Base-by-base conservation (phyloP, 92 coral and sea anemone genomes). In the Epizoanthus ramosus region DNA sequence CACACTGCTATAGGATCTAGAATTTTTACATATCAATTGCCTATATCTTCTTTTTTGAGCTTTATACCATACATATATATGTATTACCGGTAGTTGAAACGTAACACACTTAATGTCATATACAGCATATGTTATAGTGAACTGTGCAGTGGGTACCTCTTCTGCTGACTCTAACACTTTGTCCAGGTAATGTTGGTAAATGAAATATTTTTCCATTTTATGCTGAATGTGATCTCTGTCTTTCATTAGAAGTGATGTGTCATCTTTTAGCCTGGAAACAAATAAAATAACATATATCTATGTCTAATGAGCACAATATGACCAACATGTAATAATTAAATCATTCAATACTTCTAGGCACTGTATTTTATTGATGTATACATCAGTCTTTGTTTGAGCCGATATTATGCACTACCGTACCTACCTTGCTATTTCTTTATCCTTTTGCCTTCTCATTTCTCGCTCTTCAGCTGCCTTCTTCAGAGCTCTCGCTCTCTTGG, bases 391-490 rank as follows among this genome's bases (percentile, higher is more conserved):
- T 14, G 37, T 19, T 15, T 2, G 33, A 52, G 21, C 37, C 39
- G 31, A 57, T 53, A n/a, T n/a, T n/a, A n/a, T n/a, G n/a, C n/a
- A n/a, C n/a, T n/a, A n/a, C n/a, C n/a, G n/a, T 4, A 74, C 10
- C 15, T 53, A 96, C 99, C 99, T 91, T 77, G 92, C 97, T 60
- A 96, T 96, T 86, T 96, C 99, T 57, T 95, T 90, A 83, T 96
- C 99, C 63, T 96, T 96, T 73, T 95, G 89, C 75, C 99, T 90
- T 33, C 95, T 90, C 99, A 96, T 96, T 33, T 96, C 99, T 69
- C 98, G 83, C 80, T 96, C 99, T 80, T 96, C 99, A 28, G 95
- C 88, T 23, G 99, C 99, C 66, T 96, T 96, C 75, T 96, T 96
- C 41, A 96, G 81, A 31, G 99, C 99, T 73, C 99, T 91, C 4